Base-by-base conservation (phyloP, 2,113 vertebrate genomes). In the Vicugna pacos region DNA sequence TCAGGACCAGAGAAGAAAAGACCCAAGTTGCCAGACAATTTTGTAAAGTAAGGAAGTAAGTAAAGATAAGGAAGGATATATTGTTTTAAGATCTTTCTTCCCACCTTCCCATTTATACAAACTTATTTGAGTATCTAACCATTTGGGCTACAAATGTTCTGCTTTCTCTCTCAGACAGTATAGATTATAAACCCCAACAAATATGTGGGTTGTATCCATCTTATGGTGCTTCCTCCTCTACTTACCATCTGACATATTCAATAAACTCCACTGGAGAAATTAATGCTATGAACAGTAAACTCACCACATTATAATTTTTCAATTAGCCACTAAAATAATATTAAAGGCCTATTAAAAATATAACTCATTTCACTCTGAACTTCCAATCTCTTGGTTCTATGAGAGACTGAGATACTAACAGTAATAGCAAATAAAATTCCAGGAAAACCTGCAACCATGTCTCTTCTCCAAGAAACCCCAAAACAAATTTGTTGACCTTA, bases 61-160 rank as follows among this genome's bases (percentile, higher is more conserved):
- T 93, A 35, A 79, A 95, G 89, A 91, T 73, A 92, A 89, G 13
- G n/a, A 89, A 67, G 38, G 42, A 32, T 38, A 54, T 35, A 46
- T 35, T 70, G 67, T 81, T 95, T 94, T 69, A 58, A 79, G 73
- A 82, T 81, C 38, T 32, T 84, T 80, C 93, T 93, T 89, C 35
- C 12, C 50, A 89, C 91, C 67, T 86, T 86, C 22, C 42, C 35
- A 64, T 46, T 92, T 83, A 30, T 83, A 64, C 42, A 79, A 46
- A 86, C 30, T 93, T 77, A 50, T 56, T 84, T 73, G 91, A 54
- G 12, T 72, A 91, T 80, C 58, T 97, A 89, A 70, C 52, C 58
- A 62, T 84, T 62, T 88, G 48, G 76, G 28, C 46, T 91, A 82
- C 52, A 94, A 69, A 52, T 48, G 7, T 58, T 86, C 73, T 52